Evolutionary conservation across 2,797 vertebrate genomes (phyloP).

Genomic region (Lophura swinhoii): DNA sequence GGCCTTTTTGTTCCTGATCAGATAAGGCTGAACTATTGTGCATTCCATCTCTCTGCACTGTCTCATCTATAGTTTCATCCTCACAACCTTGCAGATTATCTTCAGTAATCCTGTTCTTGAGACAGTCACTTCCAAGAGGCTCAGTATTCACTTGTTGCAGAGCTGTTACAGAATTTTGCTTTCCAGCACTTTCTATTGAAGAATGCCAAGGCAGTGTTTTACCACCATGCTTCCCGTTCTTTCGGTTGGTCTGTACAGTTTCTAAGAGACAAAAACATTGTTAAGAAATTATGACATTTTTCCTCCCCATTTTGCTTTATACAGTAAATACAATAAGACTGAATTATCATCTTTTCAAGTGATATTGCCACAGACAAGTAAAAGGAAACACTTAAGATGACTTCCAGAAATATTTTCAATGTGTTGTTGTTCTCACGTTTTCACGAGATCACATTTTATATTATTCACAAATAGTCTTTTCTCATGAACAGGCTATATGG

Average conservation of each 20-base stretch:
- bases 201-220: not conserved
- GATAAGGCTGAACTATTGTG: not conserved
- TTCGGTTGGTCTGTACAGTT: not conserved
- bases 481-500: not conserved
- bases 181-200: not conserved
- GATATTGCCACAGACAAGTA: not conserved
- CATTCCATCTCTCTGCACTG: not conserved
- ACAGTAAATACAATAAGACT: not conserved
- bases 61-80: not conserved
- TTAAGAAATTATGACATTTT: not conserved
- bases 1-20: not conserved
- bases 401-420: not conserved
- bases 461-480: not conserved
- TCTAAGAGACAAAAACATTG: conserved; percentile 40
- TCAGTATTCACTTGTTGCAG: conserved; percentile 1
- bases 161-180: conserved; percentile 16
- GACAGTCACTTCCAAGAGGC: not conserved
- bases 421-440: not conserved
- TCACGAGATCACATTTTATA: not conserved
- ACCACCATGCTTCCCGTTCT: not conserved
- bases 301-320: not conserved
- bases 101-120: not conserved
- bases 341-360: not conserved
- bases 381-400: not conserved
- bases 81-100: not conserved